phyloP scores from a whole-genome alignment of 2,797 vertebrate genomes.

The Fistularia tabacaria region DNA sequence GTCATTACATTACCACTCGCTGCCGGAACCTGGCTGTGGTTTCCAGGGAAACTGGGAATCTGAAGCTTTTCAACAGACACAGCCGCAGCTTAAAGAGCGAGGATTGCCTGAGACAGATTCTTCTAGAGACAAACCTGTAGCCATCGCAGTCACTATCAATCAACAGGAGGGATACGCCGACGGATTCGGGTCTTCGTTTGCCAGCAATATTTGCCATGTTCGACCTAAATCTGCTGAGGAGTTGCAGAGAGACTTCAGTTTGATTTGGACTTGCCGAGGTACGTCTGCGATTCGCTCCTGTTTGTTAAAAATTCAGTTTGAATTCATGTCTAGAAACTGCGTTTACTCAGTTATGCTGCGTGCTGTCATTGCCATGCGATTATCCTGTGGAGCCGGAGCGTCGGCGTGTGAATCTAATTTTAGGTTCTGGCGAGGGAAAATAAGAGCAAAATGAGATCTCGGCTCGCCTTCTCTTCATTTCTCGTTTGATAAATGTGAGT shows the following conservation, averaged over 20 bases:
- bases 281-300: constrained; percentile 40
- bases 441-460: no score
- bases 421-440: no score
- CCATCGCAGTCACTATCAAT: constrained; percentile 59
- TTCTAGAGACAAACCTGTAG: constrained; percentile 76
- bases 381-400: no score
- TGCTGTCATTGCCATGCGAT: neutral
- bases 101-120: constrained; percentile 76
- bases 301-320: constrained; percentile 13
- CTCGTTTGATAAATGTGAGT: no score
- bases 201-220: constrained; percentile 36
- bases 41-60: constrained; percentile 84
- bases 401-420: no score
- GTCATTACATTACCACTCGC: constrained; percentile 74
- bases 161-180: constrained; percentile 41
- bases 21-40: constrained; percentile 74
- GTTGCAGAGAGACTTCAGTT: constrained; percentile 48
- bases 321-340: constrained; percentile 6
- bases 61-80: constrained; percentile 77
- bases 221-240: constrained; percentile 45
- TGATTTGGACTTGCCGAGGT: constrained; percentile 68
- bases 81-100: constrained; percentile 73
- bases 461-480: no score
- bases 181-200: constrained; percentile 33
- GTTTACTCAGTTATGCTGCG: constrained; percentile 24